phyloP scores from a whole-genome alignment of 1,140 invertebrate species.

The Drosophila kanapiae region DNA sequence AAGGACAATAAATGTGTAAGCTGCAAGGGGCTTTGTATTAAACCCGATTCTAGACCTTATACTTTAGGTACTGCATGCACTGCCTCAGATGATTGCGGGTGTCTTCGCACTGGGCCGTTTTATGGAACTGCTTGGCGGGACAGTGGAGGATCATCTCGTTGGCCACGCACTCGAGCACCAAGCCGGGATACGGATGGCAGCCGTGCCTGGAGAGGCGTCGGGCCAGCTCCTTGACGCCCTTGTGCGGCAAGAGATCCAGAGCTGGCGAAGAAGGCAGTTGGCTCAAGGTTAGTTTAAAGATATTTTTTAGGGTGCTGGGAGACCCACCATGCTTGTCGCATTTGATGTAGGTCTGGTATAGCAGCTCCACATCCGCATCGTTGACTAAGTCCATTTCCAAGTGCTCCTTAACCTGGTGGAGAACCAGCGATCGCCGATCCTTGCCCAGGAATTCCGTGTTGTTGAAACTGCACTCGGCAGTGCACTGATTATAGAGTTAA shows the following conservation, averaged over 20 bases:
- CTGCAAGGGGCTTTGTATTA: constrained; percentile 22
- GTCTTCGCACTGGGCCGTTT: constrained; percentile 41
- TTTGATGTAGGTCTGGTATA: constrained; percentile 64
- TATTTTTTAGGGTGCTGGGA: not conserved
- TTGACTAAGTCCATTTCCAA: constrained; percentile 49
- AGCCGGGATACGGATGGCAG: constrained; percentile 63
- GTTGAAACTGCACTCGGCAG: constrained; percentile 63
- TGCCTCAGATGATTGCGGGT: constrained; percentile 45
- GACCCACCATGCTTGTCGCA: constrained; percentile 60
- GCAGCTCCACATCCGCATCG: constrained; percentile 39
- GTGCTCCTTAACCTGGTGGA: constrained; percentile 38
- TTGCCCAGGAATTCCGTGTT: constrained; percentile 48
- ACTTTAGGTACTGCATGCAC: constrained; percentile 52
- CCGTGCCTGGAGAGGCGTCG: constrained; percentile 31
- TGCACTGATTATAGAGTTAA: constrained; percentile 37
- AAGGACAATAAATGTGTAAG: constrained; percentile 68
- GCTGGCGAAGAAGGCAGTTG: constrained; percentile 14
- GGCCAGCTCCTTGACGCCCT: constrained; percentile 36
- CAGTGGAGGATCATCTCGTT: constrained; percentile 72
- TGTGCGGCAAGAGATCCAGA: constrained; percentile 27
- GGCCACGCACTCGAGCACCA: constrained; percentile 65
- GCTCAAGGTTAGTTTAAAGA: too few species aligned
- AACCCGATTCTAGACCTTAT: constrained; percentile 22
- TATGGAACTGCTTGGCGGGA: constrained; percentile 44
- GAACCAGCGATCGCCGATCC: constrained; percentile 56